Evolutionary conservation across 2,113 vertebrate species (phyloP), one percentile per base, ranked within the genome.

Genomic region (Tautogolabrus adspersus): DNA sequence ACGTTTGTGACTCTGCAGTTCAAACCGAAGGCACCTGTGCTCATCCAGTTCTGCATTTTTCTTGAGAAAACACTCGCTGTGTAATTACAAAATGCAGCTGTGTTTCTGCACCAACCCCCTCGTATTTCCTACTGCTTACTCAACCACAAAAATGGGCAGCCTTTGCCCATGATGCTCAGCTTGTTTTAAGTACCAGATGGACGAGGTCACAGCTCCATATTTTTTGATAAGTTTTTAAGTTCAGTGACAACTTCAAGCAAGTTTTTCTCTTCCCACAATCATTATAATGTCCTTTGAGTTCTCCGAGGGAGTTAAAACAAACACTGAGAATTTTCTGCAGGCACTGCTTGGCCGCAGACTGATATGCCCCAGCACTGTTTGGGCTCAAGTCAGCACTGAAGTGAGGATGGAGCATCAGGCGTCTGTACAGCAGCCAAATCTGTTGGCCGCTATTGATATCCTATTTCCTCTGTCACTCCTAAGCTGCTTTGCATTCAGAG

Each of bases 401-500:
- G 85, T 75, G 74, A 59, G 56, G 62, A 34, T 26, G 70, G 68
- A 65, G 83, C 76, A 59, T 77, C 73, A 40, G 72, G 77, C 88
- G 57, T 61, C 80, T 79, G 85, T 68, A 40, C 74, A 8, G 51
- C 75, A n/a, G 90, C 92, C 92, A 90, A 85, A 92, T 84, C 84
- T 84, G 86, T 79, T 90, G 89, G 87, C 87, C 57, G 5, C 86
- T 90, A 90, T 90, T 79, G 92, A 91, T 91, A 93, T 89, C 86
- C 90, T 77, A 87, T 91, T 91, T 89, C 89, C 92, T 86, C 84
- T 77, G 84, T 87, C 87, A 59, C 62, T 77, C 69, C 84, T 87
- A 88, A 91, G 91, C 92, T 83, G 83, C 88, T 91, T 91, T 90
- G 87, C 88, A 90, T 93, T 92, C 89, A 69, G 77, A 72, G 66